Percentiles rank a stretch among this genome's conserved stretches.
phyloP scores from a whole-genome alignment of 2,113 vertebrate species.

The Polyodon spathula region DNA sequence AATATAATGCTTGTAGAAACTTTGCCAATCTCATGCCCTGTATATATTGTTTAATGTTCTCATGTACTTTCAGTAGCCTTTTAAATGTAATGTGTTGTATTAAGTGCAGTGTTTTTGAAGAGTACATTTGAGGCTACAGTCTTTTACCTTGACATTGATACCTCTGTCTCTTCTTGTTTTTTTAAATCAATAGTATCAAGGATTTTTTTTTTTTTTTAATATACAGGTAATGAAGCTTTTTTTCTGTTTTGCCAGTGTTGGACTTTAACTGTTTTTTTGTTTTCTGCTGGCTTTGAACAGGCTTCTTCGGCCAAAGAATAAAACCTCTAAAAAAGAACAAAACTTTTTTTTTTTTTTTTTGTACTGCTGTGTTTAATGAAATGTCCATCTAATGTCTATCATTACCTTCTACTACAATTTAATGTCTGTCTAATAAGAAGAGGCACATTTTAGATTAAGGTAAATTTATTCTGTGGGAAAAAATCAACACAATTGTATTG shows the following conservation, averaged over 20 bases:
- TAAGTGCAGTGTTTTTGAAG: constrained; percentile 57
- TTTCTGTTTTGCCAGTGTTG: constrained; percentile 59
- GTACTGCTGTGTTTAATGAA: constrained; percentile 29
- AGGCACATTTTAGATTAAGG: not conserved
- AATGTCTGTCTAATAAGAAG: not conserved
- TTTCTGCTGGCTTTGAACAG: constrained; percentile 57
- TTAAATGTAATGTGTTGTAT: constrained; percentile 50
- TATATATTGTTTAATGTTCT: constrained; percentile 14
- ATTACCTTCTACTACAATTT: not conserved
- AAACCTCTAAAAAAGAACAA: constrained; percentile 47
- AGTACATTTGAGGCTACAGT: constrained; percentile 51
- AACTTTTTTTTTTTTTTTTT: not conserved
- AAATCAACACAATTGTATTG: not conserved
- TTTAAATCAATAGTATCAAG: constrained; percentile 24
- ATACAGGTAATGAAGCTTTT: constrained; percentile 44
- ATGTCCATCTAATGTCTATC: not conserved
- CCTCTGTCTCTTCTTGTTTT: constrained; percentile 59
- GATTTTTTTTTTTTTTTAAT: constrained; percentile 12
- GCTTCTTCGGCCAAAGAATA: constrained; percentile 87
- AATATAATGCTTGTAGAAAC: not conserved
- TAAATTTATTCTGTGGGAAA: not conserved
- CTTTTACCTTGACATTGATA: constrained; percentile 68
- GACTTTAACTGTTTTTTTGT: constrained; percentile 45
- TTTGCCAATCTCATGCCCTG: not conserved
- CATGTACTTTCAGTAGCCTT: constrained; percentile 21